Evolutionary conservation across 2,888 invertebrate species (phyloP), one percentile per base, ranked within the genome.

Genomic region (Trissolcus japonicus): DNA sequence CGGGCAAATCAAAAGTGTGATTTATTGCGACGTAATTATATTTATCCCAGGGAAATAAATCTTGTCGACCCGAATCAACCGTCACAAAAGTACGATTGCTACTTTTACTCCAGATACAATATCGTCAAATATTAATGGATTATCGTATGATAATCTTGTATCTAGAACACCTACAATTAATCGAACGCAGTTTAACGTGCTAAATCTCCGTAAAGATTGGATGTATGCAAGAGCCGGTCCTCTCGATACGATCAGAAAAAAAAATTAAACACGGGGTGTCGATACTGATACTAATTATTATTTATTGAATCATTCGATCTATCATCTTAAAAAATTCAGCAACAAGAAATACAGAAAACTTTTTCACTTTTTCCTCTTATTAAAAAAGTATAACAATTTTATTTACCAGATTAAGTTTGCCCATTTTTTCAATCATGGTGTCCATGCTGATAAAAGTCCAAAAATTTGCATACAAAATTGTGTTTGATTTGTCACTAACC

Each of bases 381-480:
- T 13, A 13, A 43, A 43, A 43, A 14, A 43, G 1, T 1, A 43
- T 2, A 60, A 41, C 17, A 35, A 48, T 16, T 21, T 21, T 17
- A 62, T 55, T 87, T 88, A 88, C 88, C 88, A 88, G 74, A 85
- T 89, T 87, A 60, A 89, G 83, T 78, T 87, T 89, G 80, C 84
- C 87, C 86, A 88, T 87, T 84, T 89, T 89, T 81, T 88, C 88
- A 54, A 88, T 81, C 19, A 89, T 84, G 78, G 87, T 88, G 82
- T 87, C 86, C 88, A 87, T 87, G 66, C 16, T 83, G 78, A 48
- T 14, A 21, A 41, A 55, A 48, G 9, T 6, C 51, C 19, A 17
- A 46, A 46, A 6, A 16, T 6, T 16, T 14, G 6, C 14, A 16
- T 9, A 51, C 17, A 11, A 51, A 19, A 19, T 51, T 4, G 46